These are phyloP conservation scores for Columba livia DNA, from an alignment of 2,113 vertebrate species.

Conservation along the genomic window DNA sequence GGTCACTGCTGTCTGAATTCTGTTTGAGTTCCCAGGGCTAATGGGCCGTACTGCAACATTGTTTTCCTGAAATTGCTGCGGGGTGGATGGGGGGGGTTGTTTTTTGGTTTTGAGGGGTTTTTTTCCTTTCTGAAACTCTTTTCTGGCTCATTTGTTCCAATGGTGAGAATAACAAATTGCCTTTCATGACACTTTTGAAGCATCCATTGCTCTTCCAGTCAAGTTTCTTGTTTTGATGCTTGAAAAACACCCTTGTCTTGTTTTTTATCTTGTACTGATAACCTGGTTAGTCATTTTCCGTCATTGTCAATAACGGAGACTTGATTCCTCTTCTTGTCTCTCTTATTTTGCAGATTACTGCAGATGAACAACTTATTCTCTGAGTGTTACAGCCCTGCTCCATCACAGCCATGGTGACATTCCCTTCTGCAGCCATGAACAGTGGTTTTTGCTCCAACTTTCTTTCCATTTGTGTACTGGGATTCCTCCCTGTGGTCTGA, in stretches of 20 bases:
- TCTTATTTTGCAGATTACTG: not conserved
- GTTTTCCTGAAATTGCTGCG: not conserved
- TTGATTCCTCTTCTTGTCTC: not conserved
- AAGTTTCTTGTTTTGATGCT: not conserved
- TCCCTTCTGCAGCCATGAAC: not conserved
- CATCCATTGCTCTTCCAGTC: not conserved
- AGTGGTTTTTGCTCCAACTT: not conserved
- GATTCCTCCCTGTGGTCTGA: not conserved
- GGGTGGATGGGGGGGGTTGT: too few species aligned
- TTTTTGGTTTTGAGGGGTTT: not conserved
- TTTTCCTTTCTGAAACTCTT: not conserved
- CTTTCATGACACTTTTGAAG: not conserved
- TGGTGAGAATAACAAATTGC: not conserved
- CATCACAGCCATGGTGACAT: not conserved
- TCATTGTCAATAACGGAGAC: not conserved
- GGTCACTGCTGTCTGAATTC: not conserved
- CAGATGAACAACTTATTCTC: not conserved
- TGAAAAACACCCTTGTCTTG: not conserved
- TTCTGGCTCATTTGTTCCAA: not conserved
- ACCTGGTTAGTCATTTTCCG: not conserved
- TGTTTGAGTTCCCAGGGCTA: not conserved
- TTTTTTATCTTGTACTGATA: not conserved
- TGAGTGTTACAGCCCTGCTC: not conserved
- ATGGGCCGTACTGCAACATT: not conserved
- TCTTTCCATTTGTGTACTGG: not conserved